phyloP scores from a whole-genome alignment of 2,888 invertebrate genomes.

The Leucophenga maculata region DNA sequence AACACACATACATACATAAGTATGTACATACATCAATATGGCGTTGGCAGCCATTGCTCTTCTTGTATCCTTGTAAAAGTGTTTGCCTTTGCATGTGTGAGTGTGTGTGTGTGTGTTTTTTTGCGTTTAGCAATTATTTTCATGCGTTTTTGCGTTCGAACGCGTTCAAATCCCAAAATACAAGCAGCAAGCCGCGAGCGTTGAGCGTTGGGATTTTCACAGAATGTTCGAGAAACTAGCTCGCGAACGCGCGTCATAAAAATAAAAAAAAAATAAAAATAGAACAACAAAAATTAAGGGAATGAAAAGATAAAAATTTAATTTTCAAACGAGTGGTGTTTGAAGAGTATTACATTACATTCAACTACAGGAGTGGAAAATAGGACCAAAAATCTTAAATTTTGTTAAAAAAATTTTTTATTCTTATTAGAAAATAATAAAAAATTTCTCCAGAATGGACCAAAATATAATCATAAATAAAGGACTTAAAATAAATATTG shows the following conservation, averaged over 20 bases:
- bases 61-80: neutral
- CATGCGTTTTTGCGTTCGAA: conserved; percentile 32
- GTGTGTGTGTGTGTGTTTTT: conserved; percentile 21
- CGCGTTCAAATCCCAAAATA: conserved; percentile 12
- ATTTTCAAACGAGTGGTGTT: too few relatives aligned
- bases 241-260: neutral
- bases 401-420: too few relatives aligned
- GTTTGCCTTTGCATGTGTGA: neutral
- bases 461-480: too few relatives aligned
- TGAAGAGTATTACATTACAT: too few relatives aligned
- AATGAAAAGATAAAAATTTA: too few relatives aligned
- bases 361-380: too few relatives aligned
- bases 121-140: conserved; percentile 46
- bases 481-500: too few relatives aligned
- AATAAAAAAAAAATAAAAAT: too few relatives aligned
- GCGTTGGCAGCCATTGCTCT: neutral
- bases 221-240: conserved; percentile 24
- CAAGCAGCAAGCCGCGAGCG: neutral
- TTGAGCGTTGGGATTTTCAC: conserved; percentile 31
- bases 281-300: too few relatives aligned
- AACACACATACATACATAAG: neutral
- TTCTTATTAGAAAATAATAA: too few relatives aligned
- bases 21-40: neutral
- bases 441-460: too few relatives aligned
- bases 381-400: too few relatives aligned